Evolutionary conservation across 2,888 invertebrate genomes (phyloP).

Genomic region (Diarsia dahlii): DNA sequence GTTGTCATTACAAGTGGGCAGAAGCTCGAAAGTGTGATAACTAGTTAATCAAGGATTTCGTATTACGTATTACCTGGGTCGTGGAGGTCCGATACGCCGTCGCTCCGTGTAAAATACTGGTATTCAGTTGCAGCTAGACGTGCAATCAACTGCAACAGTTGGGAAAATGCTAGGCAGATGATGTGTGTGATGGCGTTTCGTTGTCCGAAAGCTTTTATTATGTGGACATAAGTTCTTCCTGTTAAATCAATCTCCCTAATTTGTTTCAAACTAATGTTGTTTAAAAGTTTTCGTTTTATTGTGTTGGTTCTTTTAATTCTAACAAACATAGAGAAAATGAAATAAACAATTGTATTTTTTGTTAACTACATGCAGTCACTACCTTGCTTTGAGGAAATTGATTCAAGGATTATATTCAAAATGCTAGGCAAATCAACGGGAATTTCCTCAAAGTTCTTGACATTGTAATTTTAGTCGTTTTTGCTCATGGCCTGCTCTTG

Average conservation of each 20-base stretch:
- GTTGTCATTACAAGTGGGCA: neutral
- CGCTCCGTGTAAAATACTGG: neutral
- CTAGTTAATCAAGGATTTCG: neutral
- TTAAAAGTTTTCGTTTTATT: neutral
- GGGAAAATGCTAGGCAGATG: neutral
- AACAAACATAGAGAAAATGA: neutral
- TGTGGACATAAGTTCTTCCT: neutral
- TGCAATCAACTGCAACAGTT: neutral
- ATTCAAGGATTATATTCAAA: slow-evolving; percentile 9
- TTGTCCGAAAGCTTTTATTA: too few relatives aligned
- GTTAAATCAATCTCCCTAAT: too few relatives aligned
- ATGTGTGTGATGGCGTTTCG: too few relatives aligned
- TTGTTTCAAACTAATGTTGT: neutral
- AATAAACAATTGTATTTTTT: neutral
- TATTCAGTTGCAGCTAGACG: neutral
- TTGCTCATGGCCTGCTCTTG: neutral
- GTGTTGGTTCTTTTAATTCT: too few relatives aligned
- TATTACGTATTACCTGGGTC: neutral
- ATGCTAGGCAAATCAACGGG: neutral
- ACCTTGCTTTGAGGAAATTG: slow-evolving; percentile 5
- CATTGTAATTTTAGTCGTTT: neutral
- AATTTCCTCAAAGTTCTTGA: neutral
- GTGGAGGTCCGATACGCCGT: neutral
- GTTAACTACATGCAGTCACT: neutral
- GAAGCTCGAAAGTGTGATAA: neutral